phyloP scores from a whole-genome alignment of 2,888 invertebrate genomes.

The Microchrysa polita region DNA sequence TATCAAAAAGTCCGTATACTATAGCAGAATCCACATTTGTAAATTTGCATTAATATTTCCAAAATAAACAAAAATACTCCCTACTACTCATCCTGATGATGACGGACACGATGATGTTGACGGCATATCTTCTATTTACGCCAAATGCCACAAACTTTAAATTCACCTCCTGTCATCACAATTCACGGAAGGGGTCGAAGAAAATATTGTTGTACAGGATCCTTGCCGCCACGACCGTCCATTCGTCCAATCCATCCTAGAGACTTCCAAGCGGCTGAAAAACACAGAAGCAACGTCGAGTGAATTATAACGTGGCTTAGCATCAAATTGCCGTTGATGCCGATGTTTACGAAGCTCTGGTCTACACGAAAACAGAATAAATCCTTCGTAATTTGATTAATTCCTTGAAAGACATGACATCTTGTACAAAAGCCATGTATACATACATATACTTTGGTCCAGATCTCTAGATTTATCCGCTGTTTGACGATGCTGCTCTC shows the following conservation, averaged over 20 bases:
- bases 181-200: too few species aligned
- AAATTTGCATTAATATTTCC: slow-evolving; percentile 37
- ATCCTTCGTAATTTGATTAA: slow-evolving; percentile 45
- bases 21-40: slow-evolving; percentile 16
- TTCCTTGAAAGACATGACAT: slow-evolving; percentile 42
- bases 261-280: neutral
- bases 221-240: neutral
- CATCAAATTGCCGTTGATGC: slow-evolving; percentile 36
- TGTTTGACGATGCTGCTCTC: too few species aligned
- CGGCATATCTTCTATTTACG: neutral
- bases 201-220: too few species aligned
- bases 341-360: slow-evolving; percentile 36
- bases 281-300: neutral
- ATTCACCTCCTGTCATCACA: neutral
- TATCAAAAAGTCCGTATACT: slow-evolving; percentile 29
- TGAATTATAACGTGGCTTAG: slow-evolving; percentile 40
- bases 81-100: neutral
- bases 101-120: neutral
- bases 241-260: neutral
- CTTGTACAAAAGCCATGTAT: slow-evolving; percentile 23
- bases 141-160: slow-evolving; percentile 15
- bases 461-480: neutral
- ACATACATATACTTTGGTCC: neutral
- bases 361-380: slow-evolving; percentile 43
- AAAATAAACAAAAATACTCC: slow-evolving; percentile 29